These are phyloP conservation scores for Hetaerina titia DNA, from an alignment of 2,888 invertebrate species.

Conservation along the genomic window DNA sequence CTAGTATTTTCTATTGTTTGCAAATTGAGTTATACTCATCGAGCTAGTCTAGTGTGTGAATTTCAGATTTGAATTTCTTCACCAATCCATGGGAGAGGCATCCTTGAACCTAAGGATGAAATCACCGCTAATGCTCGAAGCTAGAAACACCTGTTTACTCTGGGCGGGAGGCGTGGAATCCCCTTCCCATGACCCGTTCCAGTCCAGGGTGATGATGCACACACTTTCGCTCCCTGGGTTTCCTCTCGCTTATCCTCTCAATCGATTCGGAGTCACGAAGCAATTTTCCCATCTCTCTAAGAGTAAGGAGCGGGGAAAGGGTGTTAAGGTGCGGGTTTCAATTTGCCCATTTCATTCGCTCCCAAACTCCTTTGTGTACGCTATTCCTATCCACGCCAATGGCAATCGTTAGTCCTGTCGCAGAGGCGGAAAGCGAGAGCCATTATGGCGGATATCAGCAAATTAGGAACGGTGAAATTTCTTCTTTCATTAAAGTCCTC, in stretches of 20 bases:
- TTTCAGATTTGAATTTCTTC: neutral
- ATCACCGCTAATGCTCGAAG: neutral
- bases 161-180: neutral
- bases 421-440: neutral
- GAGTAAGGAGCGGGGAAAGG: neutral
- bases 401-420: neutral
- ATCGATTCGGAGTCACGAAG: slow-evolving; percentile 34
- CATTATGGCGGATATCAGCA: neutral
- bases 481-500: neutral
- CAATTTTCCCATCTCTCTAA: neutral
- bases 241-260: slow-evolving; percentile 1
- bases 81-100: neutral
- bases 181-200: neutral
- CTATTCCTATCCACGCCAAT: neutral
- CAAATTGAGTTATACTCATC: no score
- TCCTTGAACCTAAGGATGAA: neutral
- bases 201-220: neutral
- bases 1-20: no score
- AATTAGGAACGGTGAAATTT: neutral
- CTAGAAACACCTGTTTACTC: slow-evolving; percentile 44
- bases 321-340: neutral
- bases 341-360: neutral
- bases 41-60: neutral
- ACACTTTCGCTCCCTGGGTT: neutral
- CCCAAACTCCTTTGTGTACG: neutral